These are phyloP conservation scores for Brachyhypopomus gauderio DNA, from an alignment of 2,113 vertebrate species.

Conservation along the genomic window DNA sequence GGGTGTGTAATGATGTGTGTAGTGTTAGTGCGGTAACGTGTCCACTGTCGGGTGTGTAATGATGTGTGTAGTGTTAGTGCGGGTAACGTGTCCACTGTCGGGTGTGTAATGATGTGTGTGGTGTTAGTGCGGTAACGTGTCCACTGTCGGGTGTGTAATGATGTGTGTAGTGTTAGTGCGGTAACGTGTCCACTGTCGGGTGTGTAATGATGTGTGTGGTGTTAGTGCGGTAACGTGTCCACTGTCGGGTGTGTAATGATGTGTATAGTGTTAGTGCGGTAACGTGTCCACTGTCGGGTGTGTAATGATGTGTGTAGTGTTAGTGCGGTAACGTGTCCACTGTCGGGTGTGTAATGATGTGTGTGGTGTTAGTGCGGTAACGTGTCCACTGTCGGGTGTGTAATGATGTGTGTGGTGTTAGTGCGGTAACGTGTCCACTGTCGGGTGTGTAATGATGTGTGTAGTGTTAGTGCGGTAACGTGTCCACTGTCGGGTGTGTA, in stretches of 20 bases:
- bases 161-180: not conserved
- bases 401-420: not conserved
- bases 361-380: not conserved
- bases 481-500: not conserved
- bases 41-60: not conserved
- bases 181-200: not conserved
- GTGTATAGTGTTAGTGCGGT: not conserved
- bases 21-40: not conserved
- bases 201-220: not conserved
- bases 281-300: not conserved
- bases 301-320: not conserved
- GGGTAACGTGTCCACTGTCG: not conserved
- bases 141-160: not conserved
- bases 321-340: not conserved
- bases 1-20: not conserved
- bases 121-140: not conserved
- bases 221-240: not conserved
- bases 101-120: not conserved
- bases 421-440: not conserved
- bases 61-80: not conserved
- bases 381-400: not conserved
- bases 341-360: not conserved
- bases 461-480: not conserved
- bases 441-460: not conserved
- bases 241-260: not conserved